Conservation (phyloP, 2,113 vertebrate species). For the Xenopus borealis region DNA sequence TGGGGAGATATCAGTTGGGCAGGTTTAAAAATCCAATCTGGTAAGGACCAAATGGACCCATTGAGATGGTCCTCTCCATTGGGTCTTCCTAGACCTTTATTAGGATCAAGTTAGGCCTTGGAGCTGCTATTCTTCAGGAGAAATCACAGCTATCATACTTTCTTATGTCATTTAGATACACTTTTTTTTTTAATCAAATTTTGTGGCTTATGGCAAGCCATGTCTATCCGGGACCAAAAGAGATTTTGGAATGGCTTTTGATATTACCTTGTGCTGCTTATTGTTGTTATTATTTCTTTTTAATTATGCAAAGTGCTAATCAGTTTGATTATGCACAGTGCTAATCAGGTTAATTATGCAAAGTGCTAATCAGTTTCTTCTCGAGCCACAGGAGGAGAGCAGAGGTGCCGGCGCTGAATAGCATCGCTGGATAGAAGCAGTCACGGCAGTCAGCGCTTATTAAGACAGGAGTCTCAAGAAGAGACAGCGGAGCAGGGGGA, state of each 20-base stretch:
- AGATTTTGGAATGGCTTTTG: constrained; percentile 69
- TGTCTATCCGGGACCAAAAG: constrained; percentile 62
- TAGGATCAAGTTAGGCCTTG: no score
- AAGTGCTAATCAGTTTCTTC: constrained; percentile 86
- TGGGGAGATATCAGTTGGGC: no score
- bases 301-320: constrained; percentile 71
- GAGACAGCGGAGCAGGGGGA: constrained; percentile 62
- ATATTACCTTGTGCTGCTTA: constrained; percentile 80
- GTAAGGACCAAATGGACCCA: no score
- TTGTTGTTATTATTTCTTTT: constrained; percentile 83
- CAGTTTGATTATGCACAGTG: constrained; percentile 84
- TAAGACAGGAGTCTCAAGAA: constrained; percentile 63
- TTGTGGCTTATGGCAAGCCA: constrained; percentile 55
- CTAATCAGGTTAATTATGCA: constrained; percentile 88
- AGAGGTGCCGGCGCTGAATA: constrained; percentile 77
- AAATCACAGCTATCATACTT: no score
- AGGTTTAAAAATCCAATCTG: no score
- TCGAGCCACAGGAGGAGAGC: constrained; percentile 78
- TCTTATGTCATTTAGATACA: no score
- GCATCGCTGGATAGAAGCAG: constrained; percentile 73
- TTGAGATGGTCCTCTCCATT: no score
- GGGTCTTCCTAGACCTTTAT: no score
- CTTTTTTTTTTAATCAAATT: not conserved
- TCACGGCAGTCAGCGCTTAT: constrained; percentile 76
- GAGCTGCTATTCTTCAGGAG: no score